These are phyloP conservation scores for Rhagoletis pomonella DNA, from an alignment of 1,140 invertebrate species.

Conservation along the genomic window DNA sequence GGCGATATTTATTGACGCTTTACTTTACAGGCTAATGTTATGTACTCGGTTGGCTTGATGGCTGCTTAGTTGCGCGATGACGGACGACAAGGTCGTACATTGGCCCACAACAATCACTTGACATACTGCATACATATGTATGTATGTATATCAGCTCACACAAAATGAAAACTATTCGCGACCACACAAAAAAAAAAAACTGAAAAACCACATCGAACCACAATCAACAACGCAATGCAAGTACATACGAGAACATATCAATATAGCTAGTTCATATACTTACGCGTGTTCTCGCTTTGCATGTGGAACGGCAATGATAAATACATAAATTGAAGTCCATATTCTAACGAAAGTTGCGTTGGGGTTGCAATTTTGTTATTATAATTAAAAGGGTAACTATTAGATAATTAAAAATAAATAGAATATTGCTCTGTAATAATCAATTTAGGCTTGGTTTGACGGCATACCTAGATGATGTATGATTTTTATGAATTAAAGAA, in stretches of 20 bases:
- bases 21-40: neutral
- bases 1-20: neutral
- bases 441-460: no score
- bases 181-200: neutral
- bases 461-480: no score
- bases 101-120: conserved; percentile 39
- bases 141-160: neutral
- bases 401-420: no score
- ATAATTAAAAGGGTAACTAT: no score
- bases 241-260: neutral
- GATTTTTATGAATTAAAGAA: no score
- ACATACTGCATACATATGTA: neutral
- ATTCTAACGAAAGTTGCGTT: no score
- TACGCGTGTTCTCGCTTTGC: no score
- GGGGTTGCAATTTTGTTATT: no score
- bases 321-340: no score
- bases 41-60: neutral
- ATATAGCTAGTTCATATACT: no score
- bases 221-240: neutral
- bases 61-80: conserved; percentile 8
- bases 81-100: conserved; percentile 30
- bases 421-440: no score
- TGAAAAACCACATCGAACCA: neutral
- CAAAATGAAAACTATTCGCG: neutral
- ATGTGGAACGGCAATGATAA: no score